phyloP scores from a whole-genome alignment of 2,888 invertebrate species.

The Panzeria rudis region DNA sequence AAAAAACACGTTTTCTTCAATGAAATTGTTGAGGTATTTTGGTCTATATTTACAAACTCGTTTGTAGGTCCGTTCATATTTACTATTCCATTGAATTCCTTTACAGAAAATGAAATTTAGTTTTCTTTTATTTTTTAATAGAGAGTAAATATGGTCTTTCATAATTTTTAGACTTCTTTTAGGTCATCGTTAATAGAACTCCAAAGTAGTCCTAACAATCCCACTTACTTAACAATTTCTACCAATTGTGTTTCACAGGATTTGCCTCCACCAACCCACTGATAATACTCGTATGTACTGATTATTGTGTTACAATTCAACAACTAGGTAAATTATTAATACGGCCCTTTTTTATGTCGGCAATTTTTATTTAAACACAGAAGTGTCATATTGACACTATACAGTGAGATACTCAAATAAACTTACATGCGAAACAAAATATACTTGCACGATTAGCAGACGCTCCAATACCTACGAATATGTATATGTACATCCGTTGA shows the following conservation, averaged over 20 bases:
- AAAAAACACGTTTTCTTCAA: too few relatives aligned
- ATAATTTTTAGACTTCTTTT: too few relatives aligned
- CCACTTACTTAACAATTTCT: neutral
- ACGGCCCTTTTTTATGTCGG: neutral
- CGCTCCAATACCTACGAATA: neutral
- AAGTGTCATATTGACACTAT: conserved; percentile 50
- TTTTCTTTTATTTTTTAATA: too few relatives aligned
- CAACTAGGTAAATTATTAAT: conserved; percentile 45
- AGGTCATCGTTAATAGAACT: too few relatives aligned
- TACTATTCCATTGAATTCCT: too few relatives aligned
- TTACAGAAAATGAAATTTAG: too few relatives aligned
- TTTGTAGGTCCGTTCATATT: too few relatives aligned
- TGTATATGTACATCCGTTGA: conserved; percentile 33
- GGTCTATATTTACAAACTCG: too few relatives aligned
- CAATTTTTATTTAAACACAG: conserved; percentile 18
- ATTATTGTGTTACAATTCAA: conserved; percentile 22
- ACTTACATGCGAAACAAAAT: neutral
- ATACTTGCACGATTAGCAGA: neutral
- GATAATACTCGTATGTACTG: neutral
- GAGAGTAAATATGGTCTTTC: too few relatives aligned
- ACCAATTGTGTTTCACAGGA: neutral
- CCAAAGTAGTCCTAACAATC: neutral
- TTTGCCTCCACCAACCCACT: neutral
- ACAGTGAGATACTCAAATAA: neutral
- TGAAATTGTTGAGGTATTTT: too few relatives aligned